Base-by-base conservation (phyloP, 2,888 invertebrate genomes). In the Cryptus armator region DNA sequence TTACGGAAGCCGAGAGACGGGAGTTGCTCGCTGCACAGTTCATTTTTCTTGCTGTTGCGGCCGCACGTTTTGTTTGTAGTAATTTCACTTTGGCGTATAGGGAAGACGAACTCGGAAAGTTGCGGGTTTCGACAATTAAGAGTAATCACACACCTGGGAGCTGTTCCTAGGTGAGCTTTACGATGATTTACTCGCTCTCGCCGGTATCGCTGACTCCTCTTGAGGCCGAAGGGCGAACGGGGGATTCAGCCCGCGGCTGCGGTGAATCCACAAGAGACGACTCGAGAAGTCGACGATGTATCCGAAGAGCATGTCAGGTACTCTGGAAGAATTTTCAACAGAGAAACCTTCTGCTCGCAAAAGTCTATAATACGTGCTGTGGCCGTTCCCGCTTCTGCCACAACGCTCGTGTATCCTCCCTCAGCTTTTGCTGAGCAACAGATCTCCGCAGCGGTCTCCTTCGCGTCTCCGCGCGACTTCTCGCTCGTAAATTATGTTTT, bases 401-500 rank as follows among this genome's bases (percentile, higher is more conserved):
- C 62, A 59, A 32, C 59, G 74, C 46, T 37, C 48, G 62, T 56
- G 56, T 12, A 66, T 67, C 43, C 44, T 66, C 24, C 74, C 64
- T 14, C 44, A 44, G 67, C 64, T 76, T 19, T 46, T 16, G 67
- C 32, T n/a, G 24, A 46, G 46, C 74, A 48, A 75, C 64, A 24
- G 74, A 64, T 64, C 74, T 48, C 9, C 64, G 32, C 62, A 7
- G 67, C 68, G 68, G 77, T 68, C 66, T 82, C 53, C 66, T 70
- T 70, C 62, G 51, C 59, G 51, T 48, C 71, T 71, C 62, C 29
- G 29, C 59, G 56, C 24, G 56, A 48, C 78, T 67, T 71, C 71
- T 85, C 86, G 87, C 87, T 90, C 90, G 90, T 92, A 91, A 92
- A 92, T 91, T 90, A 90, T 88, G 90, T 92, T 92, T 91, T 92